These are phyloP conservation scores for Adelphocoris suturalis DNA, from an alignment of 2,888 invertebrate genomes.

Conservation along the genomic window DNA sequence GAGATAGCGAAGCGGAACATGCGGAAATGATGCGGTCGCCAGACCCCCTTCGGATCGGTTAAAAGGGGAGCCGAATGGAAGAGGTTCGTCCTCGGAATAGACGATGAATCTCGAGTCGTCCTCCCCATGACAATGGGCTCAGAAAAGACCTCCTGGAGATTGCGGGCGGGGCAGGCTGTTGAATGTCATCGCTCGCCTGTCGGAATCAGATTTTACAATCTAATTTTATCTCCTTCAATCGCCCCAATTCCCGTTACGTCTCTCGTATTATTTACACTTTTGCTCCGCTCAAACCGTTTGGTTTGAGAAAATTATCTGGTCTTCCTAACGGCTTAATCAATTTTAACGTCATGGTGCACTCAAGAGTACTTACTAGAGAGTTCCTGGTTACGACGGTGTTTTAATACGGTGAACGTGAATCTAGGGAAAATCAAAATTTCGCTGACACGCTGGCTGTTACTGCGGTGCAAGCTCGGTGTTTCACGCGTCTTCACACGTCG, in stretches of 20 bases:
- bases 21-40: slow-evolving; percentile 31
- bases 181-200: background rate
- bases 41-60: background rate
- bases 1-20: background rate
- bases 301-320: too few species aligned
- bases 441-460: too few species aligned
- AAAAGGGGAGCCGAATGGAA: slow-evolving; percentile 26
- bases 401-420: too few species aligned
- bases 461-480: too few species aligned
- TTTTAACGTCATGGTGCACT: too few species aligned
- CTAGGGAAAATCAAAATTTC: too few species aligned
- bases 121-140: slow-evolving; percentile 15
- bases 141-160: background rate
- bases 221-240: background rate
- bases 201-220: background rate
- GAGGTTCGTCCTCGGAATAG: slow-evolving; percentile 20
- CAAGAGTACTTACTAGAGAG: too few species aligned
- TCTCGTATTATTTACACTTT: background rate
- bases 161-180: background rate
- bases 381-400: too few species aligned
- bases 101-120: slow-evolving; percentile 22
- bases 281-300: too few species aligned
- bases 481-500: too few species aligned
- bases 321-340: too few species aligned
- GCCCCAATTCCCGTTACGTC: background rate